These are phyloP conservation scores for Leptopilina clavipes DNA, from an alignment of 1,140 invertebrate genomes.

Conservation along the genomic window DNA sequence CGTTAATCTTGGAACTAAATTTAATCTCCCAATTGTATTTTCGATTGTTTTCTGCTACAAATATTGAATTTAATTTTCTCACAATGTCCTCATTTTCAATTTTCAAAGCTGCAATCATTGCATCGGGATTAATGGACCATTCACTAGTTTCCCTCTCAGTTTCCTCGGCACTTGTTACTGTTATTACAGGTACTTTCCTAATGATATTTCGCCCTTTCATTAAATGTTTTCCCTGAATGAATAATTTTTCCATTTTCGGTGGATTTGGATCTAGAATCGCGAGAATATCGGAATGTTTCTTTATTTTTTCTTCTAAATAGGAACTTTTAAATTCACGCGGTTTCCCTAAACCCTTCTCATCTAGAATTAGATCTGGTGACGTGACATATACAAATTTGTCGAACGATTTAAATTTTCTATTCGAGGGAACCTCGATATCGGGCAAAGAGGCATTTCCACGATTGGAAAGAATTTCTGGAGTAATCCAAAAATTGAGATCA, in stretches of 20 bases:
- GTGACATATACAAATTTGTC: neutral
- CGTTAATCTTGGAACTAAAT: slow-evolving; percentile 37
- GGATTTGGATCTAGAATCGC: slow-evolving; percentile 50
- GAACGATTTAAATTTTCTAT: slow-evolving; percentile 28
- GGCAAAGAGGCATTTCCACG: neutral
- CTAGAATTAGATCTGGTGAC: neutral
- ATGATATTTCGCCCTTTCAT: neutral
- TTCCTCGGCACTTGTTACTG: slow-evolving; percentile 58
- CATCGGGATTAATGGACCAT: neutral
- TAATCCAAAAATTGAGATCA: slow-evolving; percentile 61
- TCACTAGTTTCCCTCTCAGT: slow-evolving; percentile 32
- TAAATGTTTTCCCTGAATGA: neutral
- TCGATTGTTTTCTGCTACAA: slow-evolving; percentile 39
- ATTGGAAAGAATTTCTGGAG: slow-evolving; percentile 40
- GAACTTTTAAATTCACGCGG: neutral
- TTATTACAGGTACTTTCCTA: slow-evolving; percentile 44
- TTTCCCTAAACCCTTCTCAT: slow-evolving; percentile 28
- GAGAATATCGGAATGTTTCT: neutral
- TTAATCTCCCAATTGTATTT: slow-evolving; percentile 49
- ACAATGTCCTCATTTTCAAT: slow-evolving; percentile 56
- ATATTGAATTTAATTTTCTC: slow-evolving; percentile 60
- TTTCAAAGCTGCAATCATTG: slow-evolving; percentile 32
- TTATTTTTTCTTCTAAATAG: neutral
- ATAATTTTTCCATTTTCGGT: slow-evolving; percentile 52
- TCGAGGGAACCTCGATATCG: neutral